Percentiles rank a stretch among this genome's conserved stretches.
These are phyloP conservation scores for Hypanus sabinus DNA, from an alignment of 2,113 vertebrate genomes.

Conservation along the genomic window DNA sequence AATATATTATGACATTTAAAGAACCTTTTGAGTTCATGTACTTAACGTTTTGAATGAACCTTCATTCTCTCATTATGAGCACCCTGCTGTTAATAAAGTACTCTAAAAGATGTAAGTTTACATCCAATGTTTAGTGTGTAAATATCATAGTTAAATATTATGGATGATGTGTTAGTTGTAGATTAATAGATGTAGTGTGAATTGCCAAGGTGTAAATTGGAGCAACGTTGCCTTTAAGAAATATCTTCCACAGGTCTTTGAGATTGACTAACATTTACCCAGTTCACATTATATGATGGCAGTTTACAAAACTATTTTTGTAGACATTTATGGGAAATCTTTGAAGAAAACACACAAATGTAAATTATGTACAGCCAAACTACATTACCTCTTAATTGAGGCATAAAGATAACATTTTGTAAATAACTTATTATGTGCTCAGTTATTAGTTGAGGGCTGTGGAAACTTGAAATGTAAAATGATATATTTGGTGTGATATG, in stretches of 20 bases:
- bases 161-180: not conserved
- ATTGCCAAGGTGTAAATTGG: not conserved
- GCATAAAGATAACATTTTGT: constrained; percentile 10
- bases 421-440: constrained; percentile 2
- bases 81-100: not conserved
- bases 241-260: not conserved
- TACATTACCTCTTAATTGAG: constrained; percentile 10
- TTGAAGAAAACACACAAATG: not conserved
- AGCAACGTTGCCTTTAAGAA: not conserved
- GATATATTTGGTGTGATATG: not conserved
- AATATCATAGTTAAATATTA: constrained; percentile 15
- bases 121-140: not conserved
- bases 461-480: constrained; percentile 20
- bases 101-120: not conserved
- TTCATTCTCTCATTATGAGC: not conserved
- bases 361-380: constrained; percentile 25
- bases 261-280: not conserved
- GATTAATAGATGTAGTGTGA: not conserved
- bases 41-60: constrained; percentile 2
- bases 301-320: constrained; percentile 2
- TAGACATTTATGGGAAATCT: not conserved
- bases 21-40: not conserved
- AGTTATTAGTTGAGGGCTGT: not conserved
- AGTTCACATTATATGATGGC: not conserved
- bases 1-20: constrained; percentile 17